Evolutionary conservation across 2,888 invertebrate species (phyloP).

Genomic region (Erebia epiphron): DNA sequence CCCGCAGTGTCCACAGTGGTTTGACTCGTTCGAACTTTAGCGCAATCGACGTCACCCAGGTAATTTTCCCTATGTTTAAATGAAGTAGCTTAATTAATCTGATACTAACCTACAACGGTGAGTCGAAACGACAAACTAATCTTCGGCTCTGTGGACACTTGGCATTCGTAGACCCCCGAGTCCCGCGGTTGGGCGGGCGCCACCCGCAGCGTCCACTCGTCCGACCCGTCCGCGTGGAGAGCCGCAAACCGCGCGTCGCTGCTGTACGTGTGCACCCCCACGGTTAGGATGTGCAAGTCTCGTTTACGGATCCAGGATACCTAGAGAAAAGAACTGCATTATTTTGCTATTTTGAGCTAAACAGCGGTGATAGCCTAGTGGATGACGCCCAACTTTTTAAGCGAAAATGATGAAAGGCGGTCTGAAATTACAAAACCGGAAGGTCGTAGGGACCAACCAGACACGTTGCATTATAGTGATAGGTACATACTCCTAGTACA

Average conservation of each 20-base stretch:
- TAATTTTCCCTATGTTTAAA: background rate
- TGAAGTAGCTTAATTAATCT: background rate
- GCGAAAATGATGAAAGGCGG: too few species aligned
- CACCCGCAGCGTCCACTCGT: slow-evolving; percentile 84
- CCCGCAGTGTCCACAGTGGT: too few species aligned
- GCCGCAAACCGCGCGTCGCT: slow-evolving; percentile 86
- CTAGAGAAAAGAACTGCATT: slow-evolving; percentile 64
- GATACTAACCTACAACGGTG: slow-evolving; percentile 89
- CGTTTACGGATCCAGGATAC: slow-evolving; percentile 95
- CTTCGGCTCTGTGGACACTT: slow-evolving; percentile 96
- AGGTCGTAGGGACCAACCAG: too few species aligned
- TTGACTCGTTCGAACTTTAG: too few species aligned
- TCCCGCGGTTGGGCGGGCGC: slow-evolving; percentile 88
- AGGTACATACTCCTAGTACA: too few species aligned
- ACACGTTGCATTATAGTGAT: too few species aligned
- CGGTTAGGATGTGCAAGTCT: slow-evolving; percentile 89
- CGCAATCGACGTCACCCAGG: too few species aligned
- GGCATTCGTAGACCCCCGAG: slow-evolving; percentile 95
- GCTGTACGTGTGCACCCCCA: slow-evolving; percentile 86
- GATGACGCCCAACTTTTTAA: too few species aligned
- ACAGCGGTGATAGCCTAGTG: too few species aligned
- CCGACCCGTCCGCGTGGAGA: slow-evolving; percentile 84
- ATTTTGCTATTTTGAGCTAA: background rate
- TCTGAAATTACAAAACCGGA: too few species aligned
- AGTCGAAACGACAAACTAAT: slow-evolving; percentile 90